phyloP scores from a whole-genome alignment of 2,113 vertebrate species.

The Prietella phreatophila region DNA sequence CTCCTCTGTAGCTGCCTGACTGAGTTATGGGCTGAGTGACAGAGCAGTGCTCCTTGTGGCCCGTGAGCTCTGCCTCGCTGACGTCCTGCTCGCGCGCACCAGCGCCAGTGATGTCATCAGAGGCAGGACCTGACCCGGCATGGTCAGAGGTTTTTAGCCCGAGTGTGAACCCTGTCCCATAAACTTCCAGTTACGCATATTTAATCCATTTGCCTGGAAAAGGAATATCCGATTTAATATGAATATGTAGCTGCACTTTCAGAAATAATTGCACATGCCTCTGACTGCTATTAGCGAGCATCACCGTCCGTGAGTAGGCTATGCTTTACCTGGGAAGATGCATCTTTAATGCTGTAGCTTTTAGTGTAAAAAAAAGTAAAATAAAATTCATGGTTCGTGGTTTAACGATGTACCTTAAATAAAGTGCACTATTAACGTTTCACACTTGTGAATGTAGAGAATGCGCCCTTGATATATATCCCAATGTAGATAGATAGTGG shows the following conservation, averaged over 20 bases:
- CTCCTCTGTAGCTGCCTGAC: conserved; percentile 36
- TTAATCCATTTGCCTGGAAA: not conserved
- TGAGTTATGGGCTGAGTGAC: conserved; percentile 1
- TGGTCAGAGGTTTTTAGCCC: not conserved
- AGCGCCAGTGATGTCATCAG: conserved; percentile 72
- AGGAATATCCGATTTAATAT: not conserved
- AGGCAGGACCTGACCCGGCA: conserved; percentile 63
- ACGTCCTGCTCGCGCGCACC: conserved; percentile 60
- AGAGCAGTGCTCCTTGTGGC: conserved; percentile 59
- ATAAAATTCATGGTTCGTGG: no score
- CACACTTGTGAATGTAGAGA: no score
- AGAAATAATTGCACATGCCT: not conserved
- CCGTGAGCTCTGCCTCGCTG: conserved; percentile 64
- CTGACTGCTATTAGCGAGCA: not conserved
- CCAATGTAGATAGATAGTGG: no score
- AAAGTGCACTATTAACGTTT: no score
- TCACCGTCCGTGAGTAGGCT: not conserved
- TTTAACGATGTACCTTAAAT: no score
- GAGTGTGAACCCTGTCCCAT: conserved; percentile 14
- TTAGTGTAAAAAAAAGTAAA: no score
- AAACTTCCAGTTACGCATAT: not conserved
- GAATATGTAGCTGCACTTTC: not conserved
- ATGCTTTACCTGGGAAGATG: no score
- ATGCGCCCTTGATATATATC: no score
- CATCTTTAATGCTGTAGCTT: no score